Conservation (phyloP, 1,140 invertebrate genomes). For the Dendroctonus valens region DNA sequence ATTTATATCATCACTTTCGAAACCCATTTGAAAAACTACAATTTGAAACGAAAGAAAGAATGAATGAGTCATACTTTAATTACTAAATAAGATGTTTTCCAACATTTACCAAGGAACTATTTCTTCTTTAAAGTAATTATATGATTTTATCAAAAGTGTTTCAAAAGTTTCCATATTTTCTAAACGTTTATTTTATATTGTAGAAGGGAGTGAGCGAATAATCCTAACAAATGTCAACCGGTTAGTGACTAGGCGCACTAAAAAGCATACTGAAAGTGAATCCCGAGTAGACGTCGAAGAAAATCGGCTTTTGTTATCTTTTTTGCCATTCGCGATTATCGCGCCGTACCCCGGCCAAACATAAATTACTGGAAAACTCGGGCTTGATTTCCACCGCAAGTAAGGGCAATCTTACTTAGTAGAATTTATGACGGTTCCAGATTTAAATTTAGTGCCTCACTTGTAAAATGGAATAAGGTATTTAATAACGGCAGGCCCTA, state of each 20-base stretch:
- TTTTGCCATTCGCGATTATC: constrained; percentile 50
- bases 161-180: too few relatives aligned
- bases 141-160: too few relatives aligned
- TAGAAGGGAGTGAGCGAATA: background rate
- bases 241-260: constrained; percentile 14
- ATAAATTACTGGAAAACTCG: constrained; percentile 46
- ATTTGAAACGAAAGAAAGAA: too few relatives aligned
- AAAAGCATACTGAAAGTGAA: constrained; percentile 45
- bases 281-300: constrained; percentile 40
- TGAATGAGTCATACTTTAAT: too few relatives aligned
- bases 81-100: too few relatives aligned
- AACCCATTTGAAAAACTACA: too few relatives aligned
- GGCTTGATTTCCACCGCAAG: constrained; percentile 40
- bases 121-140: too few relatives aligned
- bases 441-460: constrained; percentile 21
- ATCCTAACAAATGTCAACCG: constrained; percentile 23
- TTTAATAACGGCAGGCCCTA: background rate
- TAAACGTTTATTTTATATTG: too few relatives aligned
- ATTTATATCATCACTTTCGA: too few relatives aligned
- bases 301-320: constrained; percentile 50
- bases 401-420: constrained; percentile 24
- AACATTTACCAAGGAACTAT: too few relatives aligned
- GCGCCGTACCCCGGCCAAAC: constrained; percentile 38
- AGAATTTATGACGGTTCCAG: constrained; percentile 22
- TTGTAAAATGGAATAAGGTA: constrained; percentile 24